These are phyloP conservation scores for Poecilia wingei DNA, from an alignment of 2,797 vertebrate species.

Conservation along the genomic window DNA sequence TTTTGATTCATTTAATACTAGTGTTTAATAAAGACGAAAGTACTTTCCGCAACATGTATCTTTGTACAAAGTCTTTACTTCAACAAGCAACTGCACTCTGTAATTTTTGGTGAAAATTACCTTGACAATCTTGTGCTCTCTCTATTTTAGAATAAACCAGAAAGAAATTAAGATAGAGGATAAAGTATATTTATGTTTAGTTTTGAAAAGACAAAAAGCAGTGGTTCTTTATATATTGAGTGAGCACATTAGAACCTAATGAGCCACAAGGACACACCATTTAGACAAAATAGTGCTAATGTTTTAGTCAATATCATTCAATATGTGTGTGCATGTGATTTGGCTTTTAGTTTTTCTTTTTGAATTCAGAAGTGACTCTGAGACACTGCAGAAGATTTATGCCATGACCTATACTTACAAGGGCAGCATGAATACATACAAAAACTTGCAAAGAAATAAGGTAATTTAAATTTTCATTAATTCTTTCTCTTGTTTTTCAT, in stretches of 20 bases:
- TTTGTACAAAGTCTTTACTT: too few relatives aligned
- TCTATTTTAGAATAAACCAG: too few relatives aligned
- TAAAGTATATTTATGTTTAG: not conserved
- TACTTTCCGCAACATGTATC: too few relatives aligned
- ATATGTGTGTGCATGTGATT: slow-evolving; percentile 10
- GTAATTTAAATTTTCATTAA: not conserved
- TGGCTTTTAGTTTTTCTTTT: slow-evolving; percentile 12
- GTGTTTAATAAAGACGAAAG: too few relatives aligned
- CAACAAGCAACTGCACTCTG: too few relatives aligned
- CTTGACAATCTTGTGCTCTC: too few relatives aligned
- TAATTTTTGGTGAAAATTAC: too few relatives aligned
- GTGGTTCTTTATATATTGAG: not conserved
- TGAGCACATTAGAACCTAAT: slow-evolving; percentile 24
- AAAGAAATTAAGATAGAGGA: too few relatives aligned
- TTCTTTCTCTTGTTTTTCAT: not conserved
- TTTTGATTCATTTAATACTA: too few relatives aligned
- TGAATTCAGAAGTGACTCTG: not conserved
- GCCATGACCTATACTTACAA: not conserved
- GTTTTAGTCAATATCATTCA: slow-evolving; percentile 10
- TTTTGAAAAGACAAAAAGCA: not conserved
- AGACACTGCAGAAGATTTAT: not conserved
- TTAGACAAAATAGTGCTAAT: slow-evolving; percentile 27
- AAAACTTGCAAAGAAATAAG: not conserved
- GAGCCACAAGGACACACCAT: slow-evolving; percentile 6
- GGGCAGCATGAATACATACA: not conserved